Evolutionary conservation across 2,113 vertebrate genomes (phyloP).

Genomic region (Nibea albiflora): DNA sequence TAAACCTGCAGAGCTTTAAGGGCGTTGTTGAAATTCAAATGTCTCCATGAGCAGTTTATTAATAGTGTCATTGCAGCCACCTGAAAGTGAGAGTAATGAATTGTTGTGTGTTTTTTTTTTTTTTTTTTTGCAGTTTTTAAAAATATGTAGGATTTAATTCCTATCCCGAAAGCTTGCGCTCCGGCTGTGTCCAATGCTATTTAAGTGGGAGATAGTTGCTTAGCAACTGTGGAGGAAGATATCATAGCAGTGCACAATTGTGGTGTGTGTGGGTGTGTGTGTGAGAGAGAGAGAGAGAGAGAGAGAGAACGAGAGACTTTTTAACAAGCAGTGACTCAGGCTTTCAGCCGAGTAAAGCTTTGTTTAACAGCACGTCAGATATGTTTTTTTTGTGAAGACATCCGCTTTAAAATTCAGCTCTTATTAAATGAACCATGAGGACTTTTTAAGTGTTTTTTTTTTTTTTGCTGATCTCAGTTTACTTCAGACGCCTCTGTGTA

Average conservation of each 20-base stretch:
- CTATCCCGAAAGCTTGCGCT: conserved; percentile 50
- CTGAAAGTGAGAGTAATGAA: conserved; percentile 14
- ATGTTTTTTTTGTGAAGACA: conserved; percentile 5
- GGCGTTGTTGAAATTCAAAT: background rate
- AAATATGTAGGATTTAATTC: conserved; percentile 61
- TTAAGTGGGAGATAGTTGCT: conserved; percentile 82
- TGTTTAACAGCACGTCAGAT: conserved; percentile 40
- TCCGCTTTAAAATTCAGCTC: background rate
- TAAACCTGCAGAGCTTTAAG: background rate
- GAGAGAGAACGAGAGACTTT: conserved; percentile 40
- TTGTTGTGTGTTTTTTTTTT: background rate
- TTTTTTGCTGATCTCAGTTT: background rate
- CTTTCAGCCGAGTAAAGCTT: conserved; percentile 62
- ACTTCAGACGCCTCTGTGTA: background rate
- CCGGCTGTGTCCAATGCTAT: conserved; percentile 68
- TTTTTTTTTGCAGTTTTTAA: conserved; percentile 1
- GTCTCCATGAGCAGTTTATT: background rate
- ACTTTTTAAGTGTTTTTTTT: conserved; percentile 9
- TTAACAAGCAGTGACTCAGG: conserved; percentile 71
- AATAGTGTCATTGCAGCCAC: background rate
- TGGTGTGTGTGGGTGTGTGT: conserved; percentile 51
- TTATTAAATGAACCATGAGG: background rate
- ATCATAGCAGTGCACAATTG: conserved; percentile 67
- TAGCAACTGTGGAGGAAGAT: conserved; percentile 79
- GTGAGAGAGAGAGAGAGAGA: conserved; percentile 25